Evolutionary conservation across 2,888 invertebrate genomes (phyloP).

Genomic region (Scrobipalpa costella): DNA sequence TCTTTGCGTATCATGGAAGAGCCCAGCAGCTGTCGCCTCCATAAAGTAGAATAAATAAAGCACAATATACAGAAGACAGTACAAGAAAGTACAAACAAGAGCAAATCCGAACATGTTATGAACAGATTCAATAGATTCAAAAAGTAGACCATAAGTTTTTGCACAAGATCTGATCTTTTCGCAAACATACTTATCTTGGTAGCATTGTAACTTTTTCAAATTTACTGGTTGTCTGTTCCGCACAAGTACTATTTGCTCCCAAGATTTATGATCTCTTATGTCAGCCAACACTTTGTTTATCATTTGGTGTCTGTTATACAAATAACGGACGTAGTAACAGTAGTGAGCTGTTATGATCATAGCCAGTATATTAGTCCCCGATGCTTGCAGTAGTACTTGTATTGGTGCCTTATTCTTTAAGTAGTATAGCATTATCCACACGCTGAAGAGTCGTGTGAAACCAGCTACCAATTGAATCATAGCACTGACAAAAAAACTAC

Average conservation of each 20-base stretch:
- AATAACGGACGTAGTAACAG: conserved; percentile 45
- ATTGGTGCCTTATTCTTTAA: conserved; percentile 45
- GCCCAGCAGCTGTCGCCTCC: conserved; percentile 64
- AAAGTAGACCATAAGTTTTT: conserved; percentile 54
- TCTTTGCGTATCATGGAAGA: conserved; percentile 53
- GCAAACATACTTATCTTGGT: conserved; percentile 11
- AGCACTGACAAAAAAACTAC: conserved; percentile 38
- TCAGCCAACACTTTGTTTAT: conserved; percentile 52
- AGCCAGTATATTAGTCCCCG: conserved; percentile 49
- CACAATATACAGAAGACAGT: conserved; percentile 47
- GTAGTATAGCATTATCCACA: conserved; percentile 47
- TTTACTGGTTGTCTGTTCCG: conserved; percentile 41
- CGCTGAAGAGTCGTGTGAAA: conserved; percentile 44
- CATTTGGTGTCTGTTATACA: conserved; percentile 50
- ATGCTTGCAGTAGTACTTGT: conserved; percentile 54
- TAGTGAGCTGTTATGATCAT: conserved; percentile 49
- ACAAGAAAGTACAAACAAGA: conserved; percentile 46
- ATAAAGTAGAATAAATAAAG: conserved; percentile 65
- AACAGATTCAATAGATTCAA: conserved; percentile 40
- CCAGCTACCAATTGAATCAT: conserved; percentile 43
- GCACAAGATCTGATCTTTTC: conserved; percentile 51
- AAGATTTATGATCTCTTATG: conserved; percentile 46
- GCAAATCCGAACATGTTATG: conserved; percentile 52
- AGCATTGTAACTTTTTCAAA: conserved; percentile 37
- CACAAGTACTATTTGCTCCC: conserved; percentile 47